Evolutionary conservation across 2,113 vertebrate genomes (phyloP), one percentile per base, ranked within the genome.

Genomic region (Pogona vitticeps): DNA sequence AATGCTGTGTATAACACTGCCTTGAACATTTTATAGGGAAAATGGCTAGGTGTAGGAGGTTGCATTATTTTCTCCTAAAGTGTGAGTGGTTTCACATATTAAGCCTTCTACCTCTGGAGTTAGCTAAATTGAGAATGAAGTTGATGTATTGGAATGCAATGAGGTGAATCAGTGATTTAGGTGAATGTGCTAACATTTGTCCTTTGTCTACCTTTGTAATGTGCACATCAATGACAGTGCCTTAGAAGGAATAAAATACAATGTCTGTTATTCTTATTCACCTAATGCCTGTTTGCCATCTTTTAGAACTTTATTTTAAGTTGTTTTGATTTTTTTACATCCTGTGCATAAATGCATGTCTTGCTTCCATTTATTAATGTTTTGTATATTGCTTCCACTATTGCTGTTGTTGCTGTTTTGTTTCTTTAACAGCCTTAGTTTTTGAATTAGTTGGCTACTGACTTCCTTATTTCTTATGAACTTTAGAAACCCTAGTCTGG

Each of bases 61-160:
- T 88, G 87, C 68, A 52, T 92, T 93, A 92, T 94, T 93, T 93
- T 94, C 68, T 94, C 85, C 73, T 81, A 77, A 92, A 95, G 79
- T 87, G 89, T 94, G 86, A 88, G 82, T 93, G 91, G 61, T 76
- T 95, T 80, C 89, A 92, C 91, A 90, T 96, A 93, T 93, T 89
- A 92, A 91, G 70, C 93, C 89, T 93, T 90, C 88, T 90, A 85
- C 56, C 86, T 92, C 82, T 91, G 76, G 33, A 75, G 13, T 86
- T 83, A 75, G 88, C 91, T 94, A 91, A 94, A 93, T 90, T 86
- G 91, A 94, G 87, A 94, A 92, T 93, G 91, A 92, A 92, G 71
- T 89, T 89, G 91, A 87, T 95, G 76, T 28, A 88, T 33, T 94
- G 76, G 85, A 92, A 86, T 90, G 88, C 80, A 91, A 88, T 94